Percentiles rank a stretch among this genome's conserved stretches.
phyloP scores from a whole-genome alignment of 2,113 vertebrate genomes.

The Nesogale talazaci region DNA sequence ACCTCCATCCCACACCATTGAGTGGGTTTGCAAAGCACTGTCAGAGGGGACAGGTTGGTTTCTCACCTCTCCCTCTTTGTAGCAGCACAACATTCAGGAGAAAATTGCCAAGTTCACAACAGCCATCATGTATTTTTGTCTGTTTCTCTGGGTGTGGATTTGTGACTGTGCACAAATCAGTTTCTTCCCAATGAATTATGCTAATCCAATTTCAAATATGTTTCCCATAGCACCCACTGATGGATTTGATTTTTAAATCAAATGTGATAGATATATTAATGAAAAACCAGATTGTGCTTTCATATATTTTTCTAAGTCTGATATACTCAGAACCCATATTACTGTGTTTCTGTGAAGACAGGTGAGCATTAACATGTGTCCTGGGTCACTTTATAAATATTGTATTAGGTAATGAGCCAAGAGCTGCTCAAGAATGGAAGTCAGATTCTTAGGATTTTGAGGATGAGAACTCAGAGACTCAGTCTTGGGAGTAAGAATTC shows the following conservation, averaged over 20 bases:
- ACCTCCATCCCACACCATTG: background rate
- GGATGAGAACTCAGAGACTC: background rate
- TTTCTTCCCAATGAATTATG: background rate
- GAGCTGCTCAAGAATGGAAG: background rate
- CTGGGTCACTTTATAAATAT: background rate
- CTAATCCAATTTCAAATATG: background rate
- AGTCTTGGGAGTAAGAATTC: background rate
- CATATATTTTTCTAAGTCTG: background rate
- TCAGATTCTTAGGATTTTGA: background rate
- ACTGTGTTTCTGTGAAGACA: background rate
- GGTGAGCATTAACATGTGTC: background rate
- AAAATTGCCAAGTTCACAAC: background rate
- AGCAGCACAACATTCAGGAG: background rate
- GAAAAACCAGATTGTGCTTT: background rate
- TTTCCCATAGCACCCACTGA: background rate
- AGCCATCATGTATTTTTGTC: background rate
- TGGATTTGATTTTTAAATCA: conserved; percentile 20
- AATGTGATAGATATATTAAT: background rate
- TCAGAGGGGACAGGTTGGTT: background rate
- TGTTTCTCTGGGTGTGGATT: background rate
- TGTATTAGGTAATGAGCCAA: background rate
- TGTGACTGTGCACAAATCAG: background rate
- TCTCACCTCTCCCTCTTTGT: background rate
- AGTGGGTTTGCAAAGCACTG: background rate
- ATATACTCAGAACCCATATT: background rate